These are phyloP conservation scores for Drosophila mauritiana DNA, from an alignment of 1,140 invertebrate genomes.

Conservation along the genomic window DNA sequence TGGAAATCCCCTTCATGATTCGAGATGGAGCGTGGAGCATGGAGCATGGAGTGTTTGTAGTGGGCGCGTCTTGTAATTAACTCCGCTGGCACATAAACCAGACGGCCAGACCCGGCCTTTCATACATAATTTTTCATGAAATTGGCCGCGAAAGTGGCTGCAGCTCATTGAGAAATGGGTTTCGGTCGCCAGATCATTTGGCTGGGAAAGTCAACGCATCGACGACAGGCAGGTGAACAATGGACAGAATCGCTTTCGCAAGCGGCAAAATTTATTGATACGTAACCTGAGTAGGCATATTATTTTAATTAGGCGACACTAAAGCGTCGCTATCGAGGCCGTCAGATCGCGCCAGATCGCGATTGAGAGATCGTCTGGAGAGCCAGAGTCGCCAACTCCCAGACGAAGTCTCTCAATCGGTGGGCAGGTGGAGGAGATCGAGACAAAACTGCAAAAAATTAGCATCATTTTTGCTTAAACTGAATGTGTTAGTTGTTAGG, in stretches of 20 bases:
- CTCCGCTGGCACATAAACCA: slow-evolving; percentile 67
- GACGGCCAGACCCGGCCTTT: slow-evolving; percentile 49
- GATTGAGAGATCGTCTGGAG: slow-evolving; percentile 69
- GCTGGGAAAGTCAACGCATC: slow-evolving; percentile 47
- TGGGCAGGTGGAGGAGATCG: slow-evolving; percentile 30
- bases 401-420: slow-evolving; percentile 25
- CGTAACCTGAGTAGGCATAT: slow-evolving; percentile 78
- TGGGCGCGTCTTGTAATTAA: slow-evolving; percentile 78
- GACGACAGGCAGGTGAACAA: slow-evolving; percentile 44
- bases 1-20: slow-evolving; percentile 4
- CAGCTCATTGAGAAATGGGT: slow-evolving; percentile 35
- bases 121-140: slow-evolving; percentile 65
- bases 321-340: slow-evolving; percentile 71
- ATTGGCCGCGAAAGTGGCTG: slow-evolving; percentile 68
- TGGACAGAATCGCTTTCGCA: slow-evolving; percentile 42
- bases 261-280: slow-evolving; percentile 66
- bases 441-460: slow-evolving; percentile 29
- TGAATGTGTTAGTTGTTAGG: no score
- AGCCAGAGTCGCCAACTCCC: slow-evolving; percentile 14
- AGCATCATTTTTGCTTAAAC: background rate
- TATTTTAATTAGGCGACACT: slow-evolving; percentile 80
- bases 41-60: slow-evolving; percentile 50
- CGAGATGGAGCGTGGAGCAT: slow-evolving; percentile 1
- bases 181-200: slow-evolving; percentile 1
- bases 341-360: slow-evolving; percentile 66